Evolutionary conservation across 2,888 invertebrate species (phyloP).

Genomic region (Bellardia bayeri): DNA sequence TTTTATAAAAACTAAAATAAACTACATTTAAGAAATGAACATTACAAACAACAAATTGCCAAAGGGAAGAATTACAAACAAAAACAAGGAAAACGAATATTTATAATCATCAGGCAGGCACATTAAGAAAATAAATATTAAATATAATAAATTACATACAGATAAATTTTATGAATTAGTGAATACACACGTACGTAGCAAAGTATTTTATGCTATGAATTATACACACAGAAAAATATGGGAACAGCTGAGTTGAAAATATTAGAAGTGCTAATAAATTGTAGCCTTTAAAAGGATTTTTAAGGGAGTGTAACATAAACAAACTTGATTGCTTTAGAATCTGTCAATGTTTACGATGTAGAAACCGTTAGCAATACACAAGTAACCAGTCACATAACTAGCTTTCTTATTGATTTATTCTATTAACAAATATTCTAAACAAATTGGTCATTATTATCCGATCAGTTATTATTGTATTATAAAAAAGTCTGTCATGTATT

Average conservation of each 20-base stretch:
- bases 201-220: conserved; percentile 31
- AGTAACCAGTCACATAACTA: too few species aligned
- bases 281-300: too few species aligned
- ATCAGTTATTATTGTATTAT: too few species aligned
- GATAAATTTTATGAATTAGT: conserved; percentile 57
- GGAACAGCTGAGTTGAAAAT: background rate
- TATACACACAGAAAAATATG: background rate
- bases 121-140: conserved; percentile 60
- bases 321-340: too few species aligned
- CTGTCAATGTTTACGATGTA: too few species aligned
- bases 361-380: too few species aligned
- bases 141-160: conserved; percentile 64
- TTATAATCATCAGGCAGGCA: conserved; percentile 42
- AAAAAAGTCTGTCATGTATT: too few species aligned
- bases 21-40: conserved; percentile 10
- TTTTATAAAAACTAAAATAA: conserved; percentile 4
- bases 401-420: too few species aligned
- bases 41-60: conserved; percentile 11
- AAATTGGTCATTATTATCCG: too few species aligned
- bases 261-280: background rate
- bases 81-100: background rate
- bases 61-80: conserved; percentile 15
- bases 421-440: too few species aligned
- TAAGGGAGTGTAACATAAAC: too few species aligned
- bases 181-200: conserved; percentile 26